These are phyloP conservation scores for Thunnus albacares DNA, from an alignment of 2,797 vertebrate species.

Conservation along the genomic window DNA sequence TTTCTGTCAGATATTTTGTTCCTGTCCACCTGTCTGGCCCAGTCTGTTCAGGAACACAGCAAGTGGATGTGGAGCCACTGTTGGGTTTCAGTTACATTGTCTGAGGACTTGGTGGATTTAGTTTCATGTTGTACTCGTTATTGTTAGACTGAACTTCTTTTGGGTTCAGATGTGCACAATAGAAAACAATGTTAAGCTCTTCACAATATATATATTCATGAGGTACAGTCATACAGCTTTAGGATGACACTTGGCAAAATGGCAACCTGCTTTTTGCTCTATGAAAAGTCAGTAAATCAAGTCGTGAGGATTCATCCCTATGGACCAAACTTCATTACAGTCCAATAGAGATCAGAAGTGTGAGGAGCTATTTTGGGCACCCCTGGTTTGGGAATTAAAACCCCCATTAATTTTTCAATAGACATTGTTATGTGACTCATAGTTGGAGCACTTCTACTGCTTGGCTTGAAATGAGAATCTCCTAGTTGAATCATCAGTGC, in stretches of 20 bases:
- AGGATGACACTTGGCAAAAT: too few relatives aligned
- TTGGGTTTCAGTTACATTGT: background rate
- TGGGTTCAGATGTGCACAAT: background rate
- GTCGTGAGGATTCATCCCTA: background rate
- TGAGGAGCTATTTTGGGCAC: too few relatives aligned
- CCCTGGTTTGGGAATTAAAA: too few relatives aligned
- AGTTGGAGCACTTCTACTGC: too few relatives aligned
- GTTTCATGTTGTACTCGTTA: background rate
- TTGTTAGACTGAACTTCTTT: background rate
- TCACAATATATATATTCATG: background rate
- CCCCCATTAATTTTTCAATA: too few relatives aligned
- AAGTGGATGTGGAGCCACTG: background rate
- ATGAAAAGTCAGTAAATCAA: background rate
- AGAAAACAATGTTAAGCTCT: background rate
- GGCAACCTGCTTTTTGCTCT: too few relatives aligned
- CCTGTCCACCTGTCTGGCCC: background rate
- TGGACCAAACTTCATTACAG: too few relatives aligned
- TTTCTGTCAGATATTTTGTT: constrained; percentile 27
- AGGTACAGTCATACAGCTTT: background rate
- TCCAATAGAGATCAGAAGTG: too few relatives aligned
- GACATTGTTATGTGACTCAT: too few relatives aligned
- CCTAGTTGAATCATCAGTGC: background rate
- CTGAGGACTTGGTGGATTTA: background rate
- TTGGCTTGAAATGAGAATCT: background rate
- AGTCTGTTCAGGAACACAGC: constrained; percentile 11